Evolutionary conservation across 2,888 invertebrate species (phyloP).

Genomic region (Eugnorisma glareosa): DNA sequence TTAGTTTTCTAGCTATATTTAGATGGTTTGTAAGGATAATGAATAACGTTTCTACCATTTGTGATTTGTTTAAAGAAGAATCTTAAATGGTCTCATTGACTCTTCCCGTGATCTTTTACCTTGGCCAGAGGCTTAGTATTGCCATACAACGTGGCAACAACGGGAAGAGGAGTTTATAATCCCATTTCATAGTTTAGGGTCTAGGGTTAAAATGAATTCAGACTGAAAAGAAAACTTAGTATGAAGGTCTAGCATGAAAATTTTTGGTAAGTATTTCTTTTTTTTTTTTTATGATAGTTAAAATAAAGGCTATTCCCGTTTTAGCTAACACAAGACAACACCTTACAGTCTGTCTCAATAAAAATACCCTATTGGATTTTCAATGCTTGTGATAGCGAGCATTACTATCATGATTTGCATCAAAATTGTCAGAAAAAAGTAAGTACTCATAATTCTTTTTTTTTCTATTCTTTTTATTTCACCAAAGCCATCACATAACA

Average conservation of each 20-base stretch:
- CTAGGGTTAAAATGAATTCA: background rate
- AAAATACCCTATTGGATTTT: background rate
- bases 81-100: background rate
- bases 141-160: background rate
- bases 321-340: background rate
- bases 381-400: background rate
- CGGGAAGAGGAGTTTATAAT: background rate
- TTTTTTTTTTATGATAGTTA: too few species aligned
- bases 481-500: too few species aligned
- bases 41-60: background rate
- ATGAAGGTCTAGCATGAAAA: background rate
- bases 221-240: background rate
- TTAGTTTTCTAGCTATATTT: constrained; percentile 1
- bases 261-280: too few species aligned
- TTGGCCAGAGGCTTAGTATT: background rate
- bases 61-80: background rate
- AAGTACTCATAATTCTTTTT: too few species aligned
- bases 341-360: background rate
- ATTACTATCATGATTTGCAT: background rate
- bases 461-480: too few species aligned
- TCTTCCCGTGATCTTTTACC: background rate
- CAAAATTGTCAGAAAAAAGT: background rate
- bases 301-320: too few species aligned
- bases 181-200: background rate
- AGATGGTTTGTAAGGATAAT: background rate